Evolutionary conservation across 2,113 vertebrate species (phyloP).

Genomic region (Indri indri): DNA sequence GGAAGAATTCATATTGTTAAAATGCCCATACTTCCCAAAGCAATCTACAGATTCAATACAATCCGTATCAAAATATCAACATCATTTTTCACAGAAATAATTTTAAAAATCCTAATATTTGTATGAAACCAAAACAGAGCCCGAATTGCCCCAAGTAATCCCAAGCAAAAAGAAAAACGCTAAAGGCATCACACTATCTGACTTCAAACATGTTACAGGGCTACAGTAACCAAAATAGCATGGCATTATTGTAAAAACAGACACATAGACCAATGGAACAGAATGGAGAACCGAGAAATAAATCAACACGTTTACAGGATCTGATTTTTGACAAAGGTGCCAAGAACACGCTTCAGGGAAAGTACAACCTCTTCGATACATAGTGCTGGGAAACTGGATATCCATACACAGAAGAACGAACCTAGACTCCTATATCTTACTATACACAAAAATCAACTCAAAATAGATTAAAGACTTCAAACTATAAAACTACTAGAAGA

Average conservation of each 20-base stretch:
- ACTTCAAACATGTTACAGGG: not conserved
- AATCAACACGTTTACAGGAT: no score
- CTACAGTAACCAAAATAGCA: not conserved
- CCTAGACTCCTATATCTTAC: not conserved
- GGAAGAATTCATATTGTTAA: no score
- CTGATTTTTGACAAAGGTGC: not conserved
- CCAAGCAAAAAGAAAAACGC: not conserved
- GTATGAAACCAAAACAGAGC: not conserved
- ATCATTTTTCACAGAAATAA: not conserved
- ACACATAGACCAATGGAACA: not conserved
- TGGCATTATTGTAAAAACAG: not conserved
- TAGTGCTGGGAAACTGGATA: not conserved
- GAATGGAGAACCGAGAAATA: not conserved
- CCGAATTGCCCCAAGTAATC: not conserved
- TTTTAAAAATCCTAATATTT: not conserved
- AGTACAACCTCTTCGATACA: not conserved
- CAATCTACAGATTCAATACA: not conserved
- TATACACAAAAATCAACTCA: not conserved
- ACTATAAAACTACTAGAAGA: not conserved
- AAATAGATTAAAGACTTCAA: not conserved
- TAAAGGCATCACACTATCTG: not conserved
- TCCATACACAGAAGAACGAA: not conserved
- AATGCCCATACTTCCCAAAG: not conserved
- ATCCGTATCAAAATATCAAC: not conserved
- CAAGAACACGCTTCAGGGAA: not conserved